phyloP scores from a whole-genome alignment of 2,888 invertebrate genomes.

The Pemphredon lugubris region DNA sequence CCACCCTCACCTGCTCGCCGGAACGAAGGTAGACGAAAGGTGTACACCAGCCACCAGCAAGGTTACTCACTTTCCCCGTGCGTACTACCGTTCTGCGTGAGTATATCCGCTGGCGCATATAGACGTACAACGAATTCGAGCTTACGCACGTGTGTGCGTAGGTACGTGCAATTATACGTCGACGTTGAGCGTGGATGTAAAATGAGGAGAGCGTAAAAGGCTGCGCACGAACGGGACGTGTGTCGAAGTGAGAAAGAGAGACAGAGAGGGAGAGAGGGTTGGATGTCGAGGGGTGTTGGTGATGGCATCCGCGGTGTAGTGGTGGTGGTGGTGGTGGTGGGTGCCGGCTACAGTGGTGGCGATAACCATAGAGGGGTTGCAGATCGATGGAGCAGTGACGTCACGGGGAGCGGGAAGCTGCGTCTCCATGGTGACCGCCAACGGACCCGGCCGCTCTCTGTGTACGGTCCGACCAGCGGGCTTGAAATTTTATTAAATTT shows the following conservation, averaged over 20 bases:
- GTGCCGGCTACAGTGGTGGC: constrained; percentile 62
- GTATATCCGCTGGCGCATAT: constrained; percentile 35
- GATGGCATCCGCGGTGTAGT: constrained; percentile 39
- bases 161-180: constrained; percentile 20
- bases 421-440: constrained; percentile 81
- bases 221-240: no score
- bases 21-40: constrained; percentile 60
- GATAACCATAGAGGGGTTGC: constrained; percentile 71
- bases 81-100: constrained; percentile 52
- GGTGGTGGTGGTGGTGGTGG: constrained; percentile 44
- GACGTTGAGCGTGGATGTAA: background rate
- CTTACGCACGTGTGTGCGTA: constrained; percentile 14
- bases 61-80: constrained; percentile 70
- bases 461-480: constrained; percentile 67
- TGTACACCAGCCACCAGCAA: constrained; percentile 61
- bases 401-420: constrained; percentile 80
- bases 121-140: constrained; percentile 11
- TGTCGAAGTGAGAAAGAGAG: no score
- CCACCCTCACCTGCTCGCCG: constrained; percentile 62
- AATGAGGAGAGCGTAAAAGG: no score
- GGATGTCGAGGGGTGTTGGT: constrained; percentile 41
- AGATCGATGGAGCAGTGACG: constrained; percentile 81
- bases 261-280: constrained; percentile 38
- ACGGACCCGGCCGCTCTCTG: constrained; percentile 77
- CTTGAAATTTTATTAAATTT: constrained; percentile 80